These are phyloP conservation scores for Anastrepha ludens DNA, from an alignment of 1,140 invertebrate genomes.

Conservation along the genomic window DNA sequence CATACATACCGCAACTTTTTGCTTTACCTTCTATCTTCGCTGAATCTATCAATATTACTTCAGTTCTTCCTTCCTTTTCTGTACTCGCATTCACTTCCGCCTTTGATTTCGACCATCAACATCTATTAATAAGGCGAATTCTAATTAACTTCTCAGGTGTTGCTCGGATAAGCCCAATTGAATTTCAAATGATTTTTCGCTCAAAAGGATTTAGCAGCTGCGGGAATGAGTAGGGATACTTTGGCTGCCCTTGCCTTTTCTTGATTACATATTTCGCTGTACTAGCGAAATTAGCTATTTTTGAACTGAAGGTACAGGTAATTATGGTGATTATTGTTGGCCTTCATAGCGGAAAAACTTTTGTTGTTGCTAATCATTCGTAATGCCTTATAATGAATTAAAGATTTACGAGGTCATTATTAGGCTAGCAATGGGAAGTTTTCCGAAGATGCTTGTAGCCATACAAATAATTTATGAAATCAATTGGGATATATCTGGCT, in stretches of 20 bases:
- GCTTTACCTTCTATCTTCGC: too few relatives aligned
- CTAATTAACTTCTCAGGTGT: constrained; percentile 54
- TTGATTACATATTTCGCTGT: not conserved
- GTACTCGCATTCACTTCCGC: not conserved
- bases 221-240: not conserved
- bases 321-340: not conserved
- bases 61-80: not conserved
- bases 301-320: not conserved
- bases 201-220: not conserved
- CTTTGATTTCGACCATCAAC: not conserved
- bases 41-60: not conserved
- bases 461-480: too few relatives aligned
- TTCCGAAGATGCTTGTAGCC: not conserved
- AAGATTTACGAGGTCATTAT: not conserved
- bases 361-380: not conserved
- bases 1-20: too few relatives aligned
- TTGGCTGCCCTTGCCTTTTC: not conserved
- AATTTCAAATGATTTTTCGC: constrained; percentile 43
- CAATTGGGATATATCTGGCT: too few relatives aligned
- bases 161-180: constrained; percentile 24
- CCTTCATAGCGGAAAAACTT: not conserved
- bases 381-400: not conserved
- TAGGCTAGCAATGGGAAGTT: not conserved
- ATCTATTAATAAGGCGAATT: constrained; percentile 10
- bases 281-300: not conserved